A percentile compares a stretch with the other conserved stretches of the same genome.
phyloP scores from a whole-genome alignment of 2,113 vertebrate species.

The Gymnorhina tibicen region DNA sequence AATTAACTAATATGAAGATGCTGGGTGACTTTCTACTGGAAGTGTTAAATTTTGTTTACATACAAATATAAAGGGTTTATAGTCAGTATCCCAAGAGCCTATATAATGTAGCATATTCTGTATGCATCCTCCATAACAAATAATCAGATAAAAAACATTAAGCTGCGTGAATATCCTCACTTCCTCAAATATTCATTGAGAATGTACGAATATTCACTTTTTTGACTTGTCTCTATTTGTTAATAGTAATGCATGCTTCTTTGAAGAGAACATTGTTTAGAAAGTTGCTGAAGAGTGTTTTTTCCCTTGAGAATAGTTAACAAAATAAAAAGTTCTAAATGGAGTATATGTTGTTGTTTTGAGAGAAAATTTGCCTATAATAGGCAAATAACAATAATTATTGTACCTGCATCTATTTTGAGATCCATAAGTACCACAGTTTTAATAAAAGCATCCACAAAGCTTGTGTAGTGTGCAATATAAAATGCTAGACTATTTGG shows the following conservation, averaged over 20 bases:
- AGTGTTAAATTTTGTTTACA: slow-evolving; percentile 46
- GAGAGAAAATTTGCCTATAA: not conserved
- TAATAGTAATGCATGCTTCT: not conserved
- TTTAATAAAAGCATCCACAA: not conserved
- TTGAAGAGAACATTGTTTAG: not conserved
- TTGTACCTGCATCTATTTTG: not conserved
- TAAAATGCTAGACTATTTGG: not conserved
- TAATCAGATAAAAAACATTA: not conserved
- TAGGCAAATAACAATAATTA: not conserved
- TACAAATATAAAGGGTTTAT: slow-evolving; percentile 45
- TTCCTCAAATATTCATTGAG: slow-evolving; percentile 22
- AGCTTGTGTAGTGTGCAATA: not conserved
- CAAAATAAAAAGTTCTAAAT: not conserved
- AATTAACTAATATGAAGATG: slow-evolving; percentile 50
- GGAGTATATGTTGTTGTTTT: not conserved
- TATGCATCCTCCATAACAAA: not conserved
- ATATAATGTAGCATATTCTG: slow-evolving; percentile 14
- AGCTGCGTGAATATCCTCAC: not conserved
- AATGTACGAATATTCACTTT: not conserved
- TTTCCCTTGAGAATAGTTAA: not conserved
- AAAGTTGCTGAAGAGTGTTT: not conserved
- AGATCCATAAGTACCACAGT: not conserved
- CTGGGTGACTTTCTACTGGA: slow-evolving; percentile 46
- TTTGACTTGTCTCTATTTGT: not conserved
- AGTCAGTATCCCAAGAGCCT: not conserved